These are phyloP conservation scores for Labroides dimidiatus DNA, from an alignment of 2,797 vertebrate genomes.

Conservation along the genomic window DNA sequence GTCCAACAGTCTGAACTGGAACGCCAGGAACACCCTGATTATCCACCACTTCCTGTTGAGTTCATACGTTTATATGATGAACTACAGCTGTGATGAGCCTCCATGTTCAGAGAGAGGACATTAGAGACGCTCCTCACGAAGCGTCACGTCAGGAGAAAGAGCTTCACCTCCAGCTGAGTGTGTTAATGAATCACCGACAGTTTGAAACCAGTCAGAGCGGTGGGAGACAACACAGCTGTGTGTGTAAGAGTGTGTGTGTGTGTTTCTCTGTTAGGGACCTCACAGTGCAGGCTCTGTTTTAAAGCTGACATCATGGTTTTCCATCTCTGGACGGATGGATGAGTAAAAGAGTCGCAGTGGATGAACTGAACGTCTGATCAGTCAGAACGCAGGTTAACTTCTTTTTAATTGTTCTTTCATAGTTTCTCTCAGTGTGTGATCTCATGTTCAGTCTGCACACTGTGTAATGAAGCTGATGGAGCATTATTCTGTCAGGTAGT, in stretches of 20 bases:
- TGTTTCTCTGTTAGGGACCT: slow-evolving; percentile 16
- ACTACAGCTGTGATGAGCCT: slow-evolving; percentile 23
- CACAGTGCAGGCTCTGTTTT: slow-evolving; percentile 40
- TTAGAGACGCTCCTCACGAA: background rate
- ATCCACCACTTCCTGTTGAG: slow-evolving; percentile 22
- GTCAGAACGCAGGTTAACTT: slow-evolving; percentile 19
- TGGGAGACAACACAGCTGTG: slow-evolving; percentile 58
- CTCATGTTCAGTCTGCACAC: background rate
- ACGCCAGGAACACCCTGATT: slow-evolving; percentile 7
- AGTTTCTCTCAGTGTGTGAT: slow-evolving; percentile 21
- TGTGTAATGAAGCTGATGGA: slow-evolving; percentile 40
- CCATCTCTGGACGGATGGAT: slow-evolving; percentile 8
- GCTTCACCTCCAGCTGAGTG: slow-evolving; percentile 46
- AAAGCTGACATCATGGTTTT: slow-evolving; percentile 48
- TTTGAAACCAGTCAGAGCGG: slow-evolving; percentile 45
- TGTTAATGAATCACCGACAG: slow-evolving; percentile 69
- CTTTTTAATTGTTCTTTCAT: background rate
- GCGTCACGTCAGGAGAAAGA: slow-evolving; percentile 20
- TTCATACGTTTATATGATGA: slow-evolving; percentile 15
- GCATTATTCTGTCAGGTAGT: slow-evolving; percentile 8
- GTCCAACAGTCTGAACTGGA: no score
- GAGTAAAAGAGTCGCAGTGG: slow-evolving; percentile 9
- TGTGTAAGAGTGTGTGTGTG: background rate
- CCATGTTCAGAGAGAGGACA: slow-evolving; percentile 10
- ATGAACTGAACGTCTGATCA: slow-evolving; percentile 10